phyloP scores from a whole-genome alignment of 1,140 invertebrate species.

The Chrysopa pallens region DNA sequence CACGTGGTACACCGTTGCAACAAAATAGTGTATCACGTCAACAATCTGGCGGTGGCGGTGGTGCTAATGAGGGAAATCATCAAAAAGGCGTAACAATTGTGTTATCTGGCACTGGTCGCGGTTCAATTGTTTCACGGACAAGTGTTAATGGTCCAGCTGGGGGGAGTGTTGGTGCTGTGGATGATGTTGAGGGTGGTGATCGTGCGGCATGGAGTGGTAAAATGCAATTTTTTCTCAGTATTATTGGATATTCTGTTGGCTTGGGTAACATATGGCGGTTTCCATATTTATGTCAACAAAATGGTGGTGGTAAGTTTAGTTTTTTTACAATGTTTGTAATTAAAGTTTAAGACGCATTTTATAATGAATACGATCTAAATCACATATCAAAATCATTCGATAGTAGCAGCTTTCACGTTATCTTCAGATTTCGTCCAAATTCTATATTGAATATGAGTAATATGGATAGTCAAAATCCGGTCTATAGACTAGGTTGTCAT shows the following conservation, averaged over 20 bases:
- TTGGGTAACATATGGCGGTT: slow-evolving; percentile 92
- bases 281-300: slow-evolving; percentile 85
- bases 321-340: not conserved
- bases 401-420: too few relatives aligned
- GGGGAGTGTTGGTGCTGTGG: slow-evolving; percentile 19
- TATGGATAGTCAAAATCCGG: too few relatives aligned
- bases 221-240: slow-evolving; percentile 78
- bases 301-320: slow-evolving; percentile 82
- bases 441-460: too few relatives aligned
- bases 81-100: slow-evolving; percentile 38
- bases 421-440: too few relatives aligned
- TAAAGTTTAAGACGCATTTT: too few relatives aligned
- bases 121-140: slow-evolving; percentile 28
- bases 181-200: slow-evolving; percentile 31
- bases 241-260: slow-evolving; percentile 79
- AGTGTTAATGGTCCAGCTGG: slow-evolving; percentile 9
- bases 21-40: slow-evolving; percentile 6
- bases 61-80: slow-evolving; percentile 20
- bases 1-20: slow-evolving; percentile 16
- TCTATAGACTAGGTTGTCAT: too few relatives aligned
- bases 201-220: slow-evolving; percentile 65
- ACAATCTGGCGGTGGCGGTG: slow-evolving; percentile 33
- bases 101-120: slow-evolving; percentile 25
- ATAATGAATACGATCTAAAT: too few relatives aligned
- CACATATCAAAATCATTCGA: too few relatives aligned